These are phyloP conservation scores for Tuta absoluta DNA, from an alignment of 2,888 invertebrate species.

Conservation along the genomic window DNA sequence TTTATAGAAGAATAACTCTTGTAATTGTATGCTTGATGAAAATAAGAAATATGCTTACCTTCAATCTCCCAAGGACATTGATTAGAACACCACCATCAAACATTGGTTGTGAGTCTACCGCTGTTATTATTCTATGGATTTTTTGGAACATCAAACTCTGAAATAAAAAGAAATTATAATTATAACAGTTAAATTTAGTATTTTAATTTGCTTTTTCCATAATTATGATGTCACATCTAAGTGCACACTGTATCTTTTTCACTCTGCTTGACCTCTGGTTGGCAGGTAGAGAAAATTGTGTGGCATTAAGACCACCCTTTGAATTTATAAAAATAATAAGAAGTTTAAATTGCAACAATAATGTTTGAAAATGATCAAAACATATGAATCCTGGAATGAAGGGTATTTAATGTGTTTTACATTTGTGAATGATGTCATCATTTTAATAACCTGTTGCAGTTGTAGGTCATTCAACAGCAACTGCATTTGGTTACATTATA, in stretches of 20 bases:
- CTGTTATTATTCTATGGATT: slow-evolving; percentile 94
- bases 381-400: neutral
- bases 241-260: too few species aligned
- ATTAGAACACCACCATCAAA: slow-evolving; percentile 98
- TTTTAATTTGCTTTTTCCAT: too few species aligned
- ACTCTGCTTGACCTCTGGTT: too few species aligned
- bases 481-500: neutral
- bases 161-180: slow-evolving; percentile 48
- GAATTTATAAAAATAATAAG: slow-evolving; percentile 60
- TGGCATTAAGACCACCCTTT: too few species aligned
- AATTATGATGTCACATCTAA: too few species aligned
- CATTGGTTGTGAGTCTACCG: slow-evolving; percentile 98
- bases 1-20: too few species aligned
- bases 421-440: neutral
- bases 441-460: neutral
- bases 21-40: neutral
- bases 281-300: too few species aligned
- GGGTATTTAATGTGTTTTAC: neutral
- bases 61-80: slow-evolving; percentile 96
- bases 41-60: slow-evolving; percentile 83
- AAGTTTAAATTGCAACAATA: slow-evolving; percentile 1
- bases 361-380: neutral
- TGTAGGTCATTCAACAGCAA: neutral
- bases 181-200: neutral
- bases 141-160: slow-evolving; percentile 96